These are phyloP conservation scores for Enteromius fasciolatus DNA, from an alignment of 2,797 vertebrate species.

Conservation along the genomic window DNA sequence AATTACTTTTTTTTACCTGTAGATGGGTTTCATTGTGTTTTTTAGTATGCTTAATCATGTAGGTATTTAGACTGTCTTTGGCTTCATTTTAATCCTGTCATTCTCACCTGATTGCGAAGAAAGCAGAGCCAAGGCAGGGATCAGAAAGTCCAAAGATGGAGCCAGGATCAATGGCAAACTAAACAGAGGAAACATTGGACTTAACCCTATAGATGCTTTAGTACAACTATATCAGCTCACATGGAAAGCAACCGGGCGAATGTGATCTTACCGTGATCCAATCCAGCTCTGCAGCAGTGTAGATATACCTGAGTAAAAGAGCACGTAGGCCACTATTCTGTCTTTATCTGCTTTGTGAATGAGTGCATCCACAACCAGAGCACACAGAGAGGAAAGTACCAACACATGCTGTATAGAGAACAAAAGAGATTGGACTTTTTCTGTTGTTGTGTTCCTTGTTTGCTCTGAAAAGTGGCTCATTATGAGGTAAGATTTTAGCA, in stretches of 20 bases:
- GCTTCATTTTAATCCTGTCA: slow-evolving; percentile 3
- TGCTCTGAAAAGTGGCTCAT: neutral
- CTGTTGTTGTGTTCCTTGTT: neutral
- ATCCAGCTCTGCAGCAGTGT: slow-evolving; percentile 78
- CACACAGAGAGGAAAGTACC: slow-evolving; percentile 79
- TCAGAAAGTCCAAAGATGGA: slow-evolving; percentile 82
- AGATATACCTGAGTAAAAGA: slow-evolving; percentile 82
- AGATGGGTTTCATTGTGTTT: neutral
- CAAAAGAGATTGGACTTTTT: neutral
- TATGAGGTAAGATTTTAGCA: neutral
- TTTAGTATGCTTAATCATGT: neutral
- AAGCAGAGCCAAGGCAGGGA: slow-evolving; percentile 79
- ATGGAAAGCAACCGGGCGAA: neutral
- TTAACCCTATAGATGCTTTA: neutral
- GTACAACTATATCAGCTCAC: neutral
- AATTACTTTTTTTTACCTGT: neutral
- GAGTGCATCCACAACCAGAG: slow-evolving; percentile 76
- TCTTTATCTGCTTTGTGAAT: slow-evolving; percentile 65
- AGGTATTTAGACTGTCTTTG: neutral
- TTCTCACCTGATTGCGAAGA: slow-evolving; percentile 51
- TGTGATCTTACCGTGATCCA: slow-evolving; percentile 77
- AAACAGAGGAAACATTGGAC: slow-evolving; percentile 9
- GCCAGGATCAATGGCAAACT: slow-evolving; percentile 84
- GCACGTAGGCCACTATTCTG: slow-evolving; percentile 76
- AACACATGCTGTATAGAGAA: slow-evolving; percentile 75